Conservation (phyloP, 2,888 invertebrate genomes). For the Aporophyla nigra region DNA sequence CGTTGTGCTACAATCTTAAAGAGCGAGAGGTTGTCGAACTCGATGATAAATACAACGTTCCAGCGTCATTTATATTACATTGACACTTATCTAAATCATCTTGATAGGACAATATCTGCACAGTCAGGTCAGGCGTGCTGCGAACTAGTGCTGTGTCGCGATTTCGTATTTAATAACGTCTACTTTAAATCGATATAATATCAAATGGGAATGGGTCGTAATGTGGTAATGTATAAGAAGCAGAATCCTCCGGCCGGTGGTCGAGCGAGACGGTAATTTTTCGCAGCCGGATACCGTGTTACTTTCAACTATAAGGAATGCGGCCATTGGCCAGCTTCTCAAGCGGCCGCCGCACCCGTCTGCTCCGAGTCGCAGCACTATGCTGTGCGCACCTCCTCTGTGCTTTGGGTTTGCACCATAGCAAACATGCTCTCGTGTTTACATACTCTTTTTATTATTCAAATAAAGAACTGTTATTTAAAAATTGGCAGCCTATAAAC, state of each 20-base stretch:
- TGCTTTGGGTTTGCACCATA: slow-evolving; percentile 23
- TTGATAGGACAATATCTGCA: slow-evolving; percentile 67
- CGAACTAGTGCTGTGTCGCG: slow-evolving; percentile 60
- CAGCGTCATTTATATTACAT: slow-evolving; percentile 65
- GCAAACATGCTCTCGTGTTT: slow-evolving; percentile 35
- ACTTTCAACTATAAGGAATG: slow-evolving; percentile 90
- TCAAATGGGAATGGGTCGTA: slow-evolving; percentile 57
- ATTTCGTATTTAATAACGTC: slow-evolving; percentile 65
- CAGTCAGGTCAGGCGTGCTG: slow-evolving; percentile 53
- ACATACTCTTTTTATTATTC: slow-evolving; percentile 28
- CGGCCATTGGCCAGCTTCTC: slow-evolving; percentile 88
- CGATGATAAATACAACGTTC: slow-evolving; percentile 69
- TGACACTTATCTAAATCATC: slow-evolving; percentile 68
- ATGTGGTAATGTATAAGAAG: slow-evolving; percentile 67
- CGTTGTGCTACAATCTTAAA: slow-evolving; percentile 53
- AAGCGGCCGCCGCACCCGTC: slow-evolving; percentile 79
- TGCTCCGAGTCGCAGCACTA: slow-evolving; percentile 64
- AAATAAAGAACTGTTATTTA: slow-evolving; percentile 31
- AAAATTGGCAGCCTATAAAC: slow-evolving; percentile 3
- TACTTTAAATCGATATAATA: slow-evolving; percentile 65
- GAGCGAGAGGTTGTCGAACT: slow-evolving; percentile 68
- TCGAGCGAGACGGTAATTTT: slow-evolving; percentile 82
- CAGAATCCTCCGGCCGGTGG: slow-evolving; percentile 70
- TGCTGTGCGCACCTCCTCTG: slow-evolving; percentile 42
- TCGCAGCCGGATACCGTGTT: slow-evolving; percentile 89